phyloP scores from a whole-genome alignment of 2,113 vertebrate species.

The Charina bottae region DNA sequence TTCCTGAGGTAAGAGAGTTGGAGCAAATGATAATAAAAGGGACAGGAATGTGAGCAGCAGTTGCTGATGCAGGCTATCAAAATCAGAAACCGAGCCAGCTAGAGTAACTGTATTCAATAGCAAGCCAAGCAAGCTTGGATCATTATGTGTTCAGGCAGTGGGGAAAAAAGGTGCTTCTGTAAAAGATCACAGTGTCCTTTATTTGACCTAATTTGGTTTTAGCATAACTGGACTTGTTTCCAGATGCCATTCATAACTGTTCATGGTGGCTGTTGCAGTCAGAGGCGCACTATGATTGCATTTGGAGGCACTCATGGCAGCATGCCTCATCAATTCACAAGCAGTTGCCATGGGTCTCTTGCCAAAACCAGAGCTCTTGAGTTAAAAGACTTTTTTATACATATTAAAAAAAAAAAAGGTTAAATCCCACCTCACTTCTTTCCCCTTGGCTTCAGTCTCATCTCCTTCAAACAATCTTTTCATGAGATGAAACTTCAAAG shows the following conservation, averaged over 20 bases:
- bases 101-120: background rate
- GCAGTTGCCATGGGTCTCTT: background rate
- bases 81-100: background rate
- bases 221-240: constrained; percentile 21
- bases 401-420: background rate
- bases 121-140: background rate
- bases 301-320: background rate
- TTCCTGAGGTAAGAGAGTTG: background rate
- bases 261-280: background rate
- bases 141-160: constrained; percentile 9
- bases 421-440: background rate
- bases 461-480: constrained; percentile 14
- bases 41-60: background rate
- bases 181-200: constrained; percentile 20
- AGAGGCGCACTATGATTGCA: background rate
- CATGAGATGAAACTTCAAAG: background rate
- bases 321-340: background rate
- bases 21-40: background rate
- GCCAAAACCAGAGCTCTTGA: constrained; percentile 12
- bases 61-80: background rate
- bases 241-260: constrained; percentile 15
- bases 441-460: background rate
- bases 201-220: constrained; percentile 31
- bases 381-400: background rate
- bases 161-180: constrained; percentile 22